These are phyloP conservation scores for Phalacrocorax aristotelis DNA, from an alignment of 2,113 vertebrate species.

Conservation along the genomic window DNA sequence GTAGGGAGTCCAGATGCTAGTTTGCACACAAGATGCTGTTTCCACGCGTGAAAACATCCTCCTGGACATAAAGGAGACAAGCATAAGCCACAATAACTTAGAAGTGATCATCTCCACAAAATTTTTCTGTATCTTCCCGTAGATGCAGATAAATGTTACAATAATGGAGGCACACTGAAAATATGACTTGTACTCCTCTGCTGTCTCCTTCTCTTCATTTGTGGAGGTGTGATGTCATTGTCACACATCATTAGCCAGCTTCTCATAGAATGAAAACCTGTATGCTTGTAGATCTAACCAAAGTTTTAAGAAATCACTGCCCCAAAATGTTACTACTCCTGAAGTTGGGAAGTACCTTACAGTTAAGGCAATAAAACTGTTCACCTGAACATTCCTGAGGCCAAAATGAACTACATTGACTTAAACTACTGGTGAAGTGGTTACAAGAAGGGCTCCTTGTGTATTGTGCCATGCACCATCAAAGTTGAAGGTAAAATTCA, in stretches of 20 bases:
- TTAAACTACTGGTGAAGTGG: not conserved
- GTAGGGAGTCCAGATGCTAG: not conserved
- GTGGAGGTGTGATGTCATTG: not conserved
- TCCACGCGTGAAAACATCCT: not conserved
- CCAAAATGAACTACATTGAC: not conserved
- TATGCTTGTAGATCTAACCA: not conserved
- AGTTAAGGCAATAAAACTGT: not conserved
- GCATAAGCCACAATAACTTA: not conserved
- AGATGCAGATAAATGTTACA: not conserved
- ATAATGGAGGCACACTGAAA: not conserved
- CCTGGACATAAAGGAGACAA: not conserved
- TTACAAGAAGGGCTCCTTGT: not conserved
- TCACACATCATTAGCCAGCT: not conserved
- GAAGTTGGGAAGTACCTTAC: not conserved
- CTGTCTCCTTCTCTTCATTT: not conserved
- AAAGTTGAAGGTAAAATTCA: not conserved
- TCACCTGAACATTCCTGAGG: not conserved
- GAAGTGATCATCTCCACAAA: not conserved
- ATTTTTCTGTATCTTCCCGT: not conserved
- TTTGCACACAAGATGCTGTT: not conserved
- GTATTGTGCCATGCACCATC: not conserved
- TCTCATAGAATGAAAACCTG: not conserved
- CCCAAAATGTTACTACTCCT: not conserved
- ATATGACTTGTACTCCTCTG: not conserved
- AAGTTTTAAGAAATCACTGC: not conserved